Conservation (phyloP, 2,888 invertebrate species). For the Diabrotica balteata region DNA sequence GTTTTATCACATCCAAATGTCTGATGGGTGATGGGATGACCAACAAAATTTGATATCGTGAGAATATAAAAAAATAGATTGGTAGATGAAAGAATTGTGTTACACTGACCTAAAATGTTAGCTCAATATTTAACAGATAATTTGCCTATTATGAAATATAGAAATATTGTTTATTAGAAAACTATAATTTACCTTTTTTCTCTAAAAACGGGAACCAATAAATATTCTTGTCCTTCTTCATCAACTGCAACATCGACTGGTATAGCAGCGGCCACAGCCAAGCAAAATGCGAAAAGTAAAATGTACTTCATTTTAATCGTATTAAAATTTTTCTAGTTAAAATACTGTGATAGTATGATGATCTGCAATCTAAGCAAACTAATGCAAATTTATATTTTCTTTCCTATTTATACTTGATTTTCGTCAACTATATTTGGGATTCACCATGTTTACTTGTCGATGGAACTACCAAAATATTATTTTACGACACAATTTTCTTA, state of each 20-base stretch:
- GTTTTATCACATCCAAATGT: too few relatives aligned
- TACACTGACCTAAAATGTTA: too few relatives aligned
- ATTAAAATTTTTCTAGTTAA: not conserved
- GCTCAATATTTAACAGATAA: too few relatives aligned
- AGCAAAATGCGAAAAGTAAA: conserved; percentile 18
- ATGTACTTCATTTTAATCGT: conserved; percentile 32
- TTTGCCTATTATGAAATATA: too few relatives aligned
- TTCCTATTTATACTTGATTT: not conserved
- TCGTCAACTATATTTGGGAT: not conserved
- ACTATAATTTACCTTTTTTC: conserved; percentile 32
- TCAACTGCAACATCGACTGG: conserved; percentile 35
- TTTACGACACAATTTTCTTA: too few relatives aligned
- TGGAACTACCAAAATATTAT: too few relatives aligned
- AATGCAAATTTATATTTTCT: not conserved
- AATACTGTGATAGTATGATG: too few relatives aligned
- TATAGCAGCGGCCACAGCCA: conserved; percentile 29
- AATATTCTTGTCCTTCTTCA: conserved; percentile 32
- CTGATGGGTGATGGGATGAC: too few relatives aligned
- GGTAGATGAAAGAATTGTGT: too few relatives aligned
- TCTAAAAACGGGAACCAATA: conserved; percentile 30
- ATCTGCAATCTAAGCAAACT: not conserved
- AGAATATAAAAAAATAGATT: too few relatives aligned
- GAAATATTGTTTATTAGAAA: not conserved
- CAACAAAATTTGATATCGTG: too few relatives aligned
- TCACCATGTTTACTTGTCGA: not conserved